phyloP scores from a whole-genome alignment of 2,113 vertebrate genomes.

The Anarhynchus alexandrinus region DNA sequence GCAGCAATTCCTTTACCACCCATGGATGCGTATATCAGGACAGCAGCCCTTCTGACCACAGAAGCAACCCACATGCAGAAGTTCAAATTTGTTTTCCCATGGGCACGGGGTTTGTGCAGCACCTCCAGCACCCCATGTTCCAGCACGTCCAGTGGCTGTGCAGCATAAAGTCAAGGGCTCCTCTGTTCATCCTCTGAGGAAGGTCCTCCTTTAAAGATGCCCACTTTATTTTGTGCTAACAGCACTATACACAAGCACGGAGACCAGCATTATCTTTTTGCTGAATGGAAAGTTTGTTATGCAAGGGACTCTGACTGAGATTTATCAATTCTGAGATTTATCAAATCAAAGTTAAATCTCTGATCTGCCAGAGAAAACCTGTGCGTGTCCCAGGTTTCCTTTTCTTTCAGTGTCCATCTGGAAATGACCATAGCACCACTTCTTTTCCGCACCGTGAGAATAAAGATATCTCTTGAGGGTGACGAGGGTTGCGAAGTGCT shows the following conservation, averaged over 20 bases:
- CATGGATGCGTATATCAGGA: rapidly evolving
- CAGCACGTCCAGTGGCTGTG: background rate
- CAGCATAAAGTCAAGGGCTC: background rate
- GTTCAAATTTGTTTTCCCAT: background rate
- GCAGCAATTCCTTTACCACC: background rate
- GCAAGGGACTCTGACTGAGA: background rate
- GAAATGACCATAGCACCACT: background rate
- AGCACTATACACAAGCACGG: no score
- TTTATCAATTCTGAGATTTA: background rate
- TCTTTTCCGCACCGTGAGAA: background rate
- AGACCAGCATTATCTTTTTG: rapidly evolving
- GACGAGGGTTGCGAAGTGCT: background rate
- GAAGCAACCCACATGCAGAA: background rate
- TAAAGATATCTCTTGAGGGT: background rate
- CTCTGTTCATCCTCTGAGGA: background rate
- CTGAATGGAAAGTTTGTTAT: background rate
- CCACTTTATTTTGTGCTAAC: background rate
- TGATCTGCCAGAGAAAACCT: background rate
- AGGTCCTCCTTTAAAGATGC: background rate
- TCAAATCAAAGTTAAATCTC: background rate
- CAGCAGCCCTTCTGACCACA: no score
- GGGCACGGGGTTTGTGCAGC: background rate
- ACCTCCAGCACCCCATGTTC: background rate
- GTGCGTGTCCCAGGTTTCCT: background rate
- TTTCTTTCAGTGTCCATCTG: background rate